These are phyloP conservation scores for Euspilapteryx auroguttella DNA, from an alignment of 2,888 invertebrate genomes.

Conservation along the genomic window DNA sequence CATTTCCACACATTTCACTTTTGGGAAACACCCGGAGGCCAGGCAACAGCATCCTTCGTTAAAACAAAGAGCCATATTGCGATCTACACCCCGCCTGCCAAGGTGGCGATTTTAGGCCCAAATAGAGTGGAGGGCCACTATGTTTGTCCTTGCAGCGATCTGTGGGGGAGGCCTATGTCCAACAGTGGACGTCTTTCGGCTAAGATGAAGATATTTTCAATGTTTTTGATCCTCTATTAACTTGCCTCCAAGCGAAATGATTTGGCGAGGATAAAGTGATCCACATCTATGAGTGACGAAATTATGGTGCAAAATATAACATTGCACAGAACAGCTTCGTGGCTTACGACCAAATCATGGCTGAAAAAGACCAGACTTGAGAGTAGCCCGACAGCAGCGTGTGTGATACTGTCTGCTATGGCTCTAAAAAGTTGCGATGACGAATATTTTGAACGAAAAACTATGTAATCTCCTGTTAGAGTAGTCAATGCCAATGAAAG, in stretches of 20 bases:
- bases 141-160: too few species aligned
- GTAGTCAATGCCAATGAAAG: constrained; percentile 18
- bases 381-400: constrained; percentile 26
- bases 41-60: too few species aligned
- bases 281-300: constrained; percentile 35
- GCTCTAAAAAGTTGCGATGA: constrained; percentile 25
- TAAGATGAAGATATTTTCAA: too few species aligned
- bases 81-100: too few species aligned
- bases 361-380: constrained; percentile 31
- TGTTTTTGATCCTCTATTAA: constrained; percentile 1
- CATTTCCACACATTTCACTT: too few species aligned
- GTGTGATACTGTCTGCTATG: constrained; percentile 25
- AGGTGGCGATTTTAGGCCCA: too few species aligned
- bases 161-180: too few species aligned
- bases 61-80: too few species aligned
- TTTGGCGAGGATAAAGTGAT: constrained; percentile 36
- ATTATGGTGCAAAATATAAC: constrained; percentile 26
- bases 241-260: constrained; percentile 36
- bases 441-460: constrained; percentile 33
- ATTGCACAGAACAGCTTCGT: constrained; percentile 16
- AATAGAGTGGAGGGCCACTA: too few species aligned
- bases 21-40: too few species aligned
- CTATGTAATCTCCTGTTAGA: constrained; percentile 30
- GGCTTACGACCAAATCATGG: constrained; percentile 16
- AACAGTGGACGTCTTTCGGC: too few species aligned